A percentile compares a stretch with the other conserved stretches of the same genome.
phyloP scores from a whole-genome alignment of 2,888 invertebrate genomes.

The Lottia gigantea region DNA sequence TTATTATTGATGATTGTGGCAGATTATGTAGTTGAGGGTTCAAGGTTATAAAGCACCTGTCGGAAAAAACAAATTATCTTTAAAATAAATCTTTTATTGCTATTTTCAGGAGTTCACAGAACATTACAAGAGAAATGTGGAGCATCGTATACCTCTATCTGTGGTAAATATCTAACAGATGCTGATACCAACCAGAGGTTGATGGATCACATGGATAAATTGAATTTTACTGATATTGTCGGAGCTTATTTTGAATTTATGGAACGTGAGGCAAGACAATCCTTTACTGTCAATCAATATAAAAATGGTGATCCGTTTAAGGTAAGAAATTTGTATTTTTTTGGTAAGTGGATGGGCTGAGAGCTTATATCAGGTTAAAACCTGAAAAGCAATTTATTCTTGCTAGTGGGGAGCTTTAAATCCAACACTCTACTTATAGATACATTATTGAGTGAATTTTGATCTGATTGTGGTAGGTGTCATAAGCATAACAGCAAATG shows the following conservation, averaged over 20 bases:
- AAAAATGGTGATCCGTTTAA: constrained; percentile 5
- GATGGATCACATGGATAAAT: constrained; percentile 45
- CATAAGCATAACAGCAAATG: too few species aligned
- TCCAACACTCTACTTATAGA: too few species aligned
- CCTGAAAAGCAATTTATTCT: too few species aligned
- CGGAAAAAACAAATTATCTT: too few species aligned
- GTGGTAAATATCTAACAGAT: constrained; percentile 36
- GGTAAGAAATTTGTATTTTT: neutral
- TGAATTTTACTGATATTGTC: constrained; percentile 44
- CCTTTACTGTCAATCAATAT: constrained; percentile 37
- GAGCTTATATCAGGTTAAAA: too few species aligned
- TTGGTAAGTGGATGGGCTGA: too few species aligned
- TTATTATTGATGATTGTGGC: too few species aligned
- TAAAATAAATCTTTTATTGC: neutral
- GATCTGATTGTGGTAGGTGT: too few species aligned
- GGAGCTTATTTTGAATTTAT: constrained; percentile 45
- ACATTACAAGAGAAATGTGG: constrained; percentile 59
- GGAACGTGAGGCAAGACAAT: constrained; percentile 47
- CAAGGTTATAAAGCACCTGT: too few species aligned
- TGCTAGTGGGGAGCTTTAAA: too few species aligned
- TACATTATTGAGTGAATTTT: too few species aligned
- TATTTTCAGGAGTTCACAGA: constrained; percentile 41
- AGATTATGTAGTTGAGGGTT: too few species aligned
- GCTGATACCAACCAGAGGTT: constrained; percentile 35
- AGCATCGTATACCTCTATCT: constrained; percentile 39